Conservation (phyloP, 2,888 invertebrate genomes). For the Acleris sparsana region DNA sequence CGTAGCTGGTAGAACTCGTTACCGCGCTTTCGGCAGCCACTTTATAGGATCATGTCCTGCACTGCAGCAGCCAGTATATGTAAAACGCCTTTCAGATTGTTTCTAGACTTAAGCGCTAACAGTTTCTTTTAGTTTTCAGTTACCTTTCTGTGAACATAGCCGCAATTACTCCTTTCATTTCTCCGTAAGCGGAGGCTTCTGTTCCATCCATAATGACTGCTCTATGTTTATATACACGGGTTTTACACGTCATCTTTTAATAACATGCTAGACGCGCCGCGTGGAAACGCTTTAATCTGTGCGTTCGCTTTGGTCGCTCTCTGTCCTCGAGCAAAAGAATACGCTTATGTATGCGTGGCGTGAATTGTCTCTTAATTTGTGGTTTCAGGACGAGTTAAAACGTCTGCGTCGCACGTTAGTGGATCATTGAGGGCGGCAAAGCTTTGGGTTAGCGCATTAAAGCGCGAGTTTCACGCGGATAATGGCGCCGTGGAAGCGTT, state of each 20-base stretch:
- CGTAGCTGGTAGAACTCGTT: too few species aligned
- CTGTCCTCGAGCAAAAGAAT: conserved; percentile 48
- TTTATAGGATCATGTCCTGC: too few species aligned
- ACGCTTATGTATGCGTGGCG: conserved; percentile 51
- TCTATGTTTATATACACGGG: conserved; percentile 56
- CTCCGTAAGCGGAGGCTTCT: conserved; percentile 65
- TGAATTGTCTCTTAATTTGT: conserved; percentile 66
- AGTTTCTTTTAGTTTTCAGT: conserved; percentile 71
- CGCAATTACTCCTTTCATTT: conserved; percentile 74
- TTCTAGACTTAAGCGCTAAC: conserved; percentile 61
- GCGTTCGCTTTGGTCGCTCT: conserved; percentile 37
- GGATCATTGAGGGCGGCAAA: conserved; percentile 64
- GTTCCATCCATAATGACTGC: conserved; percentile 66
- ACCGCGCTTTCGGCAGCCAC: too few species aligned
- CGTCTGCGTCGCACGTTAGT: conserved; percentile 50
- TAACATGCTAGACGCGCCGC: conserved; percentile 57
- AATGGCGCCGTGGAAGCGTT: conserved; percentile 62
- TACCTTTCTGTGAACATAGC: conserved; percentile 64
- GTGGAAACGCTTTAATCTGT: conserved; percentile 52
- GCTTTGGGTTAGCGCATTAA: conserved; percentile 60
- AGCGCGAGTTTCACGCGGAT: conserved; percentile 54
- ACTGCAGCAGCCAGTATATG: conserved; percentile 36
- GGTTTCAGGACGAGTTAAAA: conserved; percentile 53
- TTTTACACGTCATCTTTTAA: conserved; percentile 67
- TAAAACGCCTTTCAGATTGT: conserved; percentile 56